These are phyloP conservation scores for Barbus barbus DNA, from an alignment of 2,113 vertebrate species.

Conservation along the genomic window DNA sequence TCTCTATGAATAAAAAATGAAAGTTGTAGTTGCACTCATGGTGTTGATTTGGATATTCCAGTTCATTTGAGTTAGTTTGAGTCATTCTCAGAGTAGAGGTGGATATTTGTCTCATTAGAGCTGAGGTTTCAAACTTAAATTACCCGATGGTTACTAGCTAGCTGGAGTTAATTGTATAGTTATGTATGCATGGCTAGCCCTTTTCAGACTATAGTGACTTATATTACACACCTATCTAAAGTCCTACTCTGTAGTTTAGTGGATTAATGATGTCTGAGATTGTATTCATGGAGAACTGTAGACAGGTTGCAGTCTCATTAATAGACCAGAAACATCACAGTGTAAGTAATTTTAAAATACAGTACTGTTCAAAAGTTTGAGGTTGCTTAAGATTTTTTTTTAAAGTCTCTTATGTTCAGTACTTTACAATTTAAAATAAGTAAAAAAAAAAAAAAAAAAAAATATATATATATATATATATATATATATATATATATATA, in stretches of 20 bases:
- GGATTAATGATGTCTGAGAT: background rate
- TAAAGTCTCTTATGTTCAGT: too few species aligned
- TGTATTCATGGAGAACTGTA: background rate
- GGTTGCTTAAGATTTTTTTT: background rate
- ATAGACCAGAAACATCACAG: background rate
- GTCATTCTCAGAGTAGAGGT: background rate
- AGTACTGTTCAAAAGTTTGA: background rate
- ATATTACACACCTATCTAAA: background rate
- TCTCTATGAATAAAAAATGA: too few species aligned
- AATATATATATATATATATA: too few species aligned
- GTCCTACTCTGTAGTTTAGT: background rate
- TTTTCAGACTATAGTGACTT: background rate
- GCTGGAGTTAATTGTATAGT: background rate
- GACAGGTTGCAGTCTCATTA: background rate
- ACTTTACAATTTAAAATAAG: too few species aligned
- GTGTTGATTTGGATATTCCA: background rate
- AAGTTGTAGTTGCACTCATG: background rate
- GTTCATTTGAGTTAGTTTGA: background rate
- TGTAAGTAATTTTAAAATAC: background rate
- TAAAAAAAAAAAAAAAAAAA: too few species aligned
- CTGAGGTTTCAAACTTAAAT: constrained; percentile 6
- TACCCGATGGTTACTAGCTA: constrained; percentile 12
- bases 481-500: too few species aligned
- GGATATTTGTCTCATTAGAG: background rate
- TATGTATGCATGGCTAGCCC: background rate